Conservation (phyloP, 2,797 vertebrate genomes). For the Sebastes hubbsi region DNA sequence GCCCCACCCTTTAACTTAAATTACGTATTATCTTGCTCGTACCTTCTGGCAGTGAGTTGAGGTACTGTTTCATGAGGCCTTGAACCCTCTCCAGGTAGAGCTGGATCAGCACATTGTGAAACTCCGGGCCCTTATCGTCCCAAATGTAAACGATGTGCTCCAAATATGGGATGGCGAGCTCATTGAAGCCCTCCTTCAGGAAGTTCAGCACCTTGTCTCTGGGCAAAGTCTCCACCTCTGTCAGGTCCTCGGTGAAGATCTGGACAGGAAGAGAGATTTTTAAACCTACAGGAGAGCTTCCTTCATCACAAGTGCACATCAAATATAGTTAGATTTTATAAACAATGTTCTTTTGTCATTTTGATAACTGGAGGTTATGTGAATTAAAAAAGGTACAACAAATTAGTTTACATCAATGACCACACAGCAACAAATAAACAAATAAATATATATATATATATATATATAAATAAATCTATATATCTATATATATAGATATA, state of each 20-base stretch:
- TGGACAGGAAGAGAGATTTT: conserved; percentile 55
- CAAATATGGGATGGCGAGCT: conserved; percentile 93
- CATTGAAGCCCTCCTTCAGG: conserved; percentile 93
- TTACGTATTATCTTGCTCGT: not conserved
- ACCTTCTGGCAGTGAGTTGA: conserved; percentile 91
- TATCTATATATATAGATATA: too few relatives aligned
- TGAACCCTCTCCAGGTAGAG: conserved; percentile 97
- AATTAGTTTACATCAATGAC: not conserved
- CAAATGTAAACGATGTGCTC: conserved; percentile 94
- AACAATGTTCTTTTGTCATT: not conserved
- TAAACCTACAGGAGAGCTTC: not conserved
- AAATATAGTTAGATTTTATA: not conserved
- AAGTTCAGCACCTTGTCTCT: conserved; percentile 91
- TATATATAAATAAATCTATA: too few relatives aligned
- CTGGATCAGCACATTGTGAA: conserved; percentile 96
- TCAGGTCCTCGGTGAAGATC: conserved; percentile 98
- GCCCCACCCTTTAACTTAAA: not conserved
- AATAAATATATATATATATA: too few relatives aligned
- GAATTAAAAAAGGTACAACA: not conserved
- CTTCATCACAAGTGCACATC: not conserved
- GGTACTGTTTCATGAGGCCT: conserved; percentile 95
- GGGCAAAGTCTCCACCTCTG: conserved; percentile 95
- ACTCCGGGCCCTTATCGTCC: conserved; percentile 90
- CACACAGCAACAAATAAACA: not conserved
- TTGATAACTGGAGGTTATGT: not conserved